Percentiles rank a stretch among this genome's conserved stretches.
These are phyloP conservation scores for Ctenopoma multispine DNA, from an alignment of 2,797 vertebrate genomes.

Conservation along the genomic window DNA sequence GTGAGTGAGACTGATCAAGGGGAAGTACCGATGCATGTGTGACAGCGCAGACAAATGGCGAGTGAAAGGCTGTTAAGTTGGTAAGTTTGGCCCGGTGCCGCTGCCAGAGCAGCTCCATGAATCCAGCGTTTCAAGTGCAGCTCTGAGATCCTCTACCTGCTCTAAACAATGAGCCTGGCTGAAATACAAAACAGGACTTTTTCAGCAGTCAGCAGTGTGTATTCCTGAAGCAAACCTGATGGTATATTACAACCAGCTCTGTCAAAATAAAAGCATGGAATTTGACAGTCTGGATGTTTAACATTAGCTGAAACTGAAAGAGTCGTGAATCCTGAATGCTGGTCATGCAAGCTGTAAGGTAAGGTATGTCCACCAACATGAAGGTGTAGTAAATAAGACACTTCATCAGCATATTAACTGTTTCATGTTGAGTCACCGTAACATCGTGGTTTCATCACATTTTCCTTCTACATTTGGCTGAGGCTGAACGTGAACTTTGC, in stretches of 20 bases:
- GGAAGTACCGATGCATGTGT: conserved; percentile 55
- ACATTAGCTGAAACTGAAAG: conserved; percentile 7
- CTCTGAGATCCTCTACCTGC: conserved; percentile 38
- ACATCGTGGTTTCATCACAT: background rate
- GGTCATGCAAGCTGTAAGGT: too few relatives aligned
- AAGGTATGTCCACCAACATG: too few relatives aligned
- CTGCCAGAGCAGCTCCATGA: conserved; percentile 52
- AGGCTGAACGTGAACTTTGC: background rate
- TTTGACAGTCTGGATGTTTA: background rate
- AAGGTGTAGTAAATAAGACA: background rate
- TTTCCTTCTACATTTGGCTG: background rate
- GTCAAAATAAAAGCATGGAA: background rate
- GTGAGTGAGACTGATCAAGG: conserved; percentile 61
- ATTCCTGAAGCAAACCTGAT: conserved; percentile 17
- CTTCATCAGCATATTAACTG: background rate
- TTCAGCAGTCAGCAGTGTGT: conserved; percentile 23
- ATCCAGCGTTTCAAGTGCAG: conserved; percentile 43
- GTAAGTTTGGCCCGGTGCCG: conserved; percentile 42
- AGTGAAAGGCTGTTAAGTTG: conserved; percentile 58
- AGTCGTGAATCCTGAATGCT: background rate
- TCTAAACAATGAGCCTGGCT: conserved; percentile 28
- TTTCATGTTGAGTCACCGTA: background rate
- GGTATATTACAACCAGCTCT: background rate
- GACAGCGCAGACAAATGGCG: conserved; percentile 54
- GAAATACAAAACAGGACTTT: conserved; percentile 32